phyloP scores from a whole-genome alignment of 2,113 vertebrate genomes.

The Triplophysa tibetana region DNA sequence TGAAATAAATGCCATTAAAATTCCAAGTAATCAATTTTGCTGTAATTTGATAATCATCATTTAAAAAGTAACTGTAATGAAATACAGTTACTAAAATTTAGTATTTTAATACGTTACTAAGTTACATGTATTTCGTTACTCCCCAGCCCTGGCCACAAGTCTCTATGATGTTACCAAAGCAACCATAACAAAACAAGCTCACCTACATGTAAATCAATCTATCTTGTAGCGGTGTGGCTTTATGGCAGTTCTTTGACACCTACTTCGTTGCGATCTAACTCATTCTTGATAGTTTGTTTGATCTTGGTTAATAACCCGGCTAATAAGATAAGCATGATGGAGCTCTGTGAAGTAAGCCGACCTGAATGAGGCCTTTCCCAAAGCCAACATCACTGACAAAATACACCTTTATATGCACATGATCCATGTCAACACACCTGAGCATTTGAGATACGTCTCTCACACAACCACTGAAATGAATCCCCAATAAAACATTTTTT shows the following conservation, averaged over 20 bases:
- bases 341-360: conserved; percentile 53
- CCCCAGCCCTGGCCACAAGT: not conserved
- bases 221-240: conserved; percentile 60
- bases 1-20: too few relatives aligned
- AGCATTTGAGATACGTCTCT: conserved; percentile 60
- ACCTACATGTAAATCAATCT: conserved; percentile 71
- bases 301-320: conserved; percentile 77
- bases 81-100: too few relatives aligned
- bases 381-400: conserved; percentile 66
- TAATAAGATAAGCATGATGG: conserved; percentile 76
- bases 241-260: conserved; percentile 59
- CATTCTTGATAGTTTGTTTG: conserved; percentile 82
- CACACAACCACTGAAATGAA: conserved; percentile 31
- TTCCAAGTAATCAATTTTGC: too few relatives aligned
- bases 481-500: not conserved
- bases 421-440: conserved; percentile 76
- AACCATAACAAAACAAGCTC: conserved; percentile 22
- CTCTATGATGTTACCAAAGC: not conserved
- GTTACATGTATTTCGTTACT: too few relatives aligned
- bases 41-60: too few relatives aligned
- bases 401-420: conserved; percentile 64
- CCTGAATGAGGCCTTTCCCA: conserved; percentile 53
- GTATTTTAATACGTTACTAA: too few relatives aligned
- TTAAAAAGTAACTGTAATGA: too few relatives aligned
- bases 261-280: conserved; percentile 68